Conservation (phyloP, 1,140 invertebrate species). For the Ptiloglossa arizonensis region DNA sequence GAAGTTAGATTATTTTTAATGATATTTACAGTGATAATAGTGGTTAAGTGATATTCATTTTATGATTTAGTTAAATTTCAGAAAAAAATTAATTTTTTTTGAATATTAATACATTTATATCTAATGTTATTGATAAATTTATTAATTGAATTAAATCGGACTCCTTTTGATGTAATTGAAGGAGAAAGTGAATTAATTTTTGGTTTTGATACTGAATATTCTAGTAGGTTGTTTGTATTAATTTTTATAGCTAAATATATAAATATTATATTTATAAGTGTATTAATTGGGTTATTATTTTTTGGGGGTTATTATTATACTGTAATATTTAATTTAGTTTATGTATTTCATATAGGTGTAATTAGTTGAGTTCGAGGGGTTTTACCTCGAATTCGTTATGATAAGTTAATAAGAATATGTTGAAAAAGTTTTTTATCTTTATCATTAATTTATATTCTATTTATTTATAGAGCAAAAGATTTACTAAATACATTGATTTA, state of each 20-base stretch:
- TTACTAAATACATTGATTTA: no score
- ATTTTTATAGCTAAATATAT: neutral
- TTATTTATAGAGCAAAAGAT: no score
- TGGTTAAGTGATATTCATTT: neutral
- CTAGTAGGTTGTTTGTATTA: neutral
- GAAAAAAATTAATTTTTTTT: constrained; percentile 72
- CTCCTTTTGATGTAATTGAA: constrained; percentile 6
- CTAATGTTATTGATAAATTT: constrained; percentile 79
- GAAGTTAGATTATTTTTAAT: no score
- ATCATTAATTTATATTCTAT: no score
- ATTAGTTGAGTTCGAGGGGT: no score
- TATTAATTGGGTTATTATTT: neutral
- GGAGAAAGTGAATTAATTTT: neutral
- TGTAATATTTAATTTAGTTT: no score
- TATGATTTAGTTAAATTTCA: neutral
- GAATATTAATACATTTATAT: constrained; percentile 83
- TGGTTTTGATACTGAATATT: neutral
- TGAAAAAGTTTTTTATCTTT: no score
- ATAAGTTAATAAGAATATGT: no score
- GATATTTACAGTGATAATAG: neutral
- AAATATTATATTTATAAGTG: neutral
- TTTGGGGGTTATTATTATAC: no score
- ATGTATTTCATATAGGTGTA: no score
- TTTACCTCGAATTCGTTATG: no score
- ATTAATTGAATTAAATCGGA: constrained; percentile 15